Evolutionary conservation across 2,888 invertebrate species (phyloP), one percentile per base, ranked within the genome.

Genomic region (Calephelis perditalis): DNA sequence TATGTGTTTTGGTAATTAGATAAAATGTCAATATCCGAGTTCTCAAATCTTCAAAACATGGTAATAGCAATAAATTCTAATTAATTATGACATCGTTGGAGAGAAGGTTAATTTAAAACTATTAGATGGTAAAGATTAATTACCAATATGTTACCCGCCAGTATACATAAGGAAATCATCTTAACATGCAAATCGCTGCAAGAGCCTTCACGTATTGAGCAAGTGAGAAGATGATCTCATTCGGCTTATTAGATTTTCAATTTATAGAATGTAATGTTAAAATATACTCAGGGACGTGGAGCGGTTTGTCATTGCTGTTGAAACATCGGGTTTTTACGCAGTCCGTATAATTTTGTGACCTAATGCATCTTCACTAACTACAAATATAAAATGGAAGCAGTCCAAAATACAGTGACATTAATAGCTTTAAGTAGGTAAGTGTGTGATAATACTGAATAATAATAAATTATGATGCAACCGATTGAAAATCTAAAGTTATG

Each of bases 221-320:
- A 52, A 52, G 52, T 49, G 11, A 45, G 59, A 59, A 55, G 60
- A 60, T 60, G 60, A 60, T 60, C 60, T 60, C 57, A 62, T 58
- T 62, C 55, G 44, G 57, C 57, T 60, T 60, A 54, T 47, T 47
- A 56, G 56, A 60, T 60, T 60, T 56, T 60, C 56, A 52, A 35
- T 52, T 52, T 52, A 9, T 59, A 59, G 46, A 45, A 59, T 45
- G 59, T 56, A 60, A 55, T 60, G 55, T 60, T 60, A 55, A 59
- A 26, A 49, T 49, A 15, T 26, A 49, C 52, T 52, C 26, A 26
- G 10, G 52, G 52, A 15, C 52, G 2, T 10, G 35, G 5, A 26
- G 52, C 10, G 52, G 2, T 52, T 11, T 35, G 40, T 52, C 15
- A 52, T 11, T 11, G 35, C 52, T 52, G 35, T 10, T 11, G 52